Evolutionary conservation across 2,113 vertebrate genomes (phyloP), one percentile per base, ranked within the genome.

Genomic region (Sinocyclocheilus anophthalmus): DNA sequence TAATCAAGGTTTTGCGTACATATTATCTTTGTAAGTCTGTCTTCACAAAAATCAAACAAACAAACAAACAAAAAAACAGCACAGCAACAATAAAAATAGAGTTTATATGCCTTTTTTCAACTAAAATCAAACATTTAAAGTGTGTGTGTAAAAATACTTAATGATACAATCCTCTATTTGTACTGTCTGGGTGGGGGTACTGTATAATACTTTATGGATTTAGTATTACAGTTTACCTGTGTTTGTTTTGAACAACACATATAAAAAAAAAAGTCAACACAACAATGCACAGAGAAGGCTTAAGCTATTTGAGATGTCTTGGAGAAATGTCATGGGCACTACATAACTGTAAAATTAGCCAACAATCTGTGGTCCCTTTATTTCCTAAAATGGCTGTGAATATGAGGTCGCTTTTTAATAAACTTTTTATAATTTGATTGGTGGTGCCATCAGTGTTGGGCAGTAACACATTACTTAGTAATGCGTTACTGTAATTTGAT

Each of bases 381-480:
- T 67, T 53, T 84, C 67, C 42, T 85, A 85, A 89, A 87, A 85
- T 87, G 77, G 61, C 48, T 22, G 83, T 77, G 72, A 87, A 83
- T 30, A 73, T 16, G 1, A 22, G 55, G 42, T 72, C 4, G 78
- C 85, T 83, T 89, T 63, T 81, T 79, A 84, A 77, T 70, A 65
- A 26, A 22, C 70, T 61, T 76, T 92, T 93, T 93, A 93, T 91
- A 91, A 95, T 94, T 94, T 92, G 93, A 92, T 91, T 86, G 88
- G 88, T 89, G 93, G 94, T 94, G 93, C 30, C 30, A 33, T 33
- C 30, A 33, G 30, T 33, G 30, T 33, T 33, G 30, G 30, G 30
- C 30, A 33, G 30, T 33, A 33, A 33, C 30, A 33, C 30, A 33
- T 33, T 33, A 33, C 30, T 33, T 33, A 33, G 30, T 3, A 33